phyloP scores from a whole-genome alignment of 1,140 invertebrate species.

The Drosophila arawakana region DNA sequence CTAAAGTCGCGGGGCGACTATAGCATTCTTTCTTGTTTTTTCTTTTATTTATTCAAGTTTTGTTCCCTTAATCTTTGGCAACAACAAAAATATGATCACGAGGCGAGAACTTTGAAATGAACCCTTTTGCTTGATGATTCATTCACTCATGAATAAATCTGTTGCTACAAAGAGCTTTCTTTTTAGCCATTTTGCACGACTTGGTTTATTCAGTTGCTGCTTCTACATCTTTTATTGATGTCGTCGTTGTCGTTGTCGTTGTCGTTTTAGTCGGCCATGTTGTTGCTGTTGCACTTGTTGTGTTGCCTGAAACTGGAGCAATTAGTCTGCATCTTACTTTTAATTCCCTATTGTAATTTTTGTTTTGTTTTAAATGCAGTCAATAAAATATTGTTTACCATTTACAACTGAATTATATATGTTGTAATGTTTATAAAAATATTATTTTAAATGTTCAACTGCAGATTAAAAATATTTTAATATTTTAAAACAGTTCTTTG shows the following conservation, averaged over 20 bases:
- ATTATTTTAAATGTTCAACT: too few relatives aligned
- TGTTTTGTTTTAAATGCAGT: too few relatives aligned
- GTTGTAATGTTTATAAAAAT: too few relatives aligned
- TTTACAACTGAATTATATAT: too few relatives aligned
- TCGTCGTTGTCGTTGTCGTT: slow-evolving; percentile 15
- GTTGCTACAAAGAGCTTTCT: slow-evolving; percentile 18
- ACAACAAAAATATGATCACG: background rate
- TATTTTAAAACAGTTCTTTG: too few relatives aligned
- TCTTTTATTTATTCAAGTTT: background rate
- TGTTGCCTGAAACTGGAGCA: background rate
- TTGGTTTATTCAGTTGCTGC: slow-evolving; percentile 6
- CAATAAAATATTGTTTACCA: too few relatives aligned
- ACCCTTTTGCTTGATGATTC: slow-evolving; percentile 34
- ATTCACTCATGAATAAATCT: slow-evolving; percentile 31
- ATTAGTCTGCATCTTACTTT: slow-evolving; percentile 7
- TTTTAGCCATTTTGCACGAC: slow-evolving; percentile 1
- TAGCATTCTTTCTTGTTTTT: background rate
- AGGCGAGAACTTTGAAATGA: slow-evolving; percentile 20
- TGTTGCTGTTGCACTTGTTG: too few relatives aligned
- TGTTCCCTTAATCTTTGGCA: slow-evolving; percentile 24
- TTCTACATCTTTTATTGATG: slow-evolving; percentile 13
- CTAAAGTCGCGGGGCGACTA: too few relatives aligned
- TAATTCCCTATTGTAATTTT: background rate
- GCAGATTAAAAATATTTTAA: too few relatives aligned
- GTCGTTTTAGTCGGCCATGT: too few relatives aligned